Percentiles rank a stretch among this genome's conserved stretches.
These are phyloP conservation scores for Hylaeus volcanicus DNA, from an alignment of 1,140 invertebrate species.

Conservation along the genomic window DNA sequence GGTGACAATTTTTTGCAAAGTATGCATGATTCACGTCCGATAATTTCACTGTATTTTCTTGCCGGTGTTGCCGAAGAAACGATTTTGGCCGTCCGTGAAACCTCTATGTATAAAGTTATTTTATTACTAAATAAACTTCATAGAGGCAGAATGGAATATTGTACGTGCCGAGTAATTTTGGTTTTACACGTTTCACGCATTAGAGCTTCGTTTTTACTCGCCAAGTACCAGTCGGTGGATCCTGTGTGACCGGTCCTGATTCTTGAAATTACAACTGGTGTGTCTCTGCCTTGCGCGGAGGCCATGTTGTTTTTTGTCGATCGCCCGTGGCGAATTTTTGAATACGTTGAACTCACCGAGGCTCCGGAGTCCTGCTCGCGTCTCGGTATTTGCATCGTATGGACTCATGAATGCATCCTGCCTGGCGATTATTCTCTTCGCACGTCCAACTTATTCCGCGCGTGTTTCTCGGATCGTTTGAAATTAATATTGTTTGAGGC, in stretches of 20 bases:
- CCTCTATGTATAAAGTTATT: too few relatives aligned
- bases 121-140: background rate
- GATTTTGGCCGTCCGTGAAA: too few relatives aligned
- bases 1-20: too few relatives aligned
- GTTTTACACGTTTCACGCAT: too few relatives aligned
- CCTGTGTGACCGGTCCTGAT: too few relatives aligned
- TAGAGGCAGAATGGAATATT: too few relatives aligned
- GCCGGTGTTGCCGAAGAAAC: too few relatives aligned
- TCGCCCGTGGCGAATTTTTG: conserved; percentile 24
- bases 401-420: background rate
- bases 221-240: conserved; percentile 1
- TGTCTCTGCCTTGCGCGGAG: conserved; percentile 4
- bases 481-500: background rate
- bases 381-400: conserved; percentile 8
- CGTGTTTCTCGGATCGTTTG: background rate
- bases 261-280: background rate
- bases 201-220: background rate
- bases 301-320: conserved; percentile 18
- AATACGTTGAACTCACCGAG: conserved; percentile 4
- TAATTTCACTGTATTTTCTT: too few relatives aligned
- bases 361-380: too few relatives aligned
- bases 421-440: background rate
- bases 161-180: too few relatives aligned
- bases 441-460: background rate
- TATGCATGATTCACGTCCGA: too few relatives aligned